Evolutionary conservation across 2,113 vertebrate species (phyloP).

Genomic region (Melanotaenia duboulayi): DNA sequence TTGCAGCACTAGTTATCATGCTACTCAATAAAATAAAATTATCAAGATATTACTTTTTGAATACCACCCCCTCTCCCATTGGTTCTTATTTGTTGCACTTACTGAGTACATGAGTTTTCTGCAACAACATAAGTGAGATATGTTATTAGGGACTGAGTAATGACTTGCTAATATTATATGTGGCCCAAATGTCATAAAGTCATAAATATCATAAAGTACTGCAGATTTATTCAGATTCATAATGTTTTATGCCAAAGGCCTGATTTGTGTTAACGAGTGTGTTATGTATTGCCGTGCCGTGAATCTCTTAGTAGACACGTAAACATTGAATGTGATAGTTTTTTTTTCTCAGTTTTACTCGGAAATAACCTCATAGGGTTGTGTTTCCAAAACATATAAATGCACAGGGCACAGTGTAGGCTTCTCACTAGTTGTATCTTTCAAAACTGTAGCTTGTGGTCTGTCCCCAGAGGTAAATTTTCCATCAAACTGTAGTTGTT

Average conservation of each 20-base stretch:
- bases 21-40: slow-evolving; percentile 48
- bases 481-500: no score
- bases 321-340: slow-evolving; percentile 1
- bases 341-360: slow-evolving; percentile 23
- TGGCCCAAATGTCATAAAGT: no score
- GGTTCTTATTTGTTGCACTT: slow-evolving; percentile 28
- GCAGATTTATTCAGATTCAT: slow-evolving; percentile 53
- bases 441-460: no score
- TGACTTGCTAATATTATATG: slow-evolving; percentile 30
- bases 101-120: slow-evolving; percentile 35
- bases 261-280: slow-evolving; percentile 56
- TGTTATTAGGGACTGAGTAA: slow-evolving; percentile 58
- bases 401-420: no score
- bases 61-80: slow-evolving; percentile 32
- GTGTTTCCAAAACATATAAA: no score
- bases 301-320: slow-evolving; percentile 38
- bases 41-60: slow-evolving; percentile 26
- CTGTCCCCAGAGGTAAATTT: no score
- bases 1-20: slow-evolving; percentile 38
- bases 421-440: no score
- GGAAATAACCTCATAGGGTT: not conserved
- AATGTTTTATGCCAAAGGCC: slow-evolving; percentile 57
- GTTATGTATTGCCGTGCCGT: slow-evolving; percentile 48
- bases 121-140: slow-evolving; percentile 50
- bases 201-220: slow-evolving; percentile 23